Conservation (phyloP, 2,797 vertebrate genomes). For the Amblyraja radiata region DNA sequence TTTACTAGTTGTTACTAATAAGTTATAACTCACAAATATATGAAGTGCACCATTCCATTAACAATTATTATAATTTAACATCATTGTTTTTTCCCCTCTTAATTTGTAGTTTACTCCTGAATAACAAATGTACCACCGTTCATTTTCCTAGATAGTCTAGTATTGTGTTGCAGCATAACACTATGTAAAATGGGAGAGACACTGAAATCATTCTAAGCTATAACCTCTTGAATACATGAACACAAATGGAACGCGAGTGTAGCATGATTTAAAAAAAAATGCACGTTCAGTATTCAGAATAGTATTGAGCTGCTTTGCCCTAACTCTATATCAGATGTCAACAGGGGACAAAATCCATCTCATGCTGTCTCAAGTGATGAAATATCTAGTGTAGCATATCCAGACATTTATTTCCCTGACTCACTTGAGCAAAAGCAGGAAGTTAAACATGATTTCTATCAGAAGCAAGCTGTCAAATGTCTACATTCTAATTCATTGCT, state of each 20-base stretch:
- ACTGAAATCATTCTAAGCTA: not conserved
- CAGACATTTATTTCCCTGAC: not conserved
- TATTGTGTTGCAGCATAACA: not conserved
- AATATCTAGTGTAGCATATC: not conserved
- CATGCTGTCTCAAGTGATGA: not conserved
- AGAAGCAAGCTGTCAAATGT: not conserved
- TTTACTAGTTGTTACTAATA: not conserved
- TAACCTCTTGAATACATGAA: not conserved
- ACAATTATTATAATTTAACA: not conserved
- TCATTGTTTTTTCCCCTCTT: not conserved
- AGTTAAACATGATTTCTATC: slow-evolving; percentile 6
- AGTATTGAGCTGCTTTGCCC: not conserved
- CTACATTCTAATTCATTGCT: no score
- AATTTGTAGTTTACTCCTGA: not conserved
- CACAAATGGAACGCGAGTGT: no score
- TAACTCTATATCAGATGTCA: not conserved
- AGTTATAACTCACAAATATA: not conserved
- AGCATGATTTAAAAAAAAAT: not conserved
- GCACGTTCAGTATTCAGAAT: not conserved
- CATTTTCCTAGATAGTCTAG: not conserved
- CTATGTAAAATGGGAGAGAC: not conserved
- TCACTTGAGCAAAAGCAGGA: not conserved
- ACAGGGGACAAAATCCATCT: not conserved
- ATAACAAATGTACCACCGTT: not conserved
- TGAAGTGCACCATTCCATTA: not conserved